Conservation (phyloP, 2,888 invertebrate species). For the Osmoderma eremita region DNA sequence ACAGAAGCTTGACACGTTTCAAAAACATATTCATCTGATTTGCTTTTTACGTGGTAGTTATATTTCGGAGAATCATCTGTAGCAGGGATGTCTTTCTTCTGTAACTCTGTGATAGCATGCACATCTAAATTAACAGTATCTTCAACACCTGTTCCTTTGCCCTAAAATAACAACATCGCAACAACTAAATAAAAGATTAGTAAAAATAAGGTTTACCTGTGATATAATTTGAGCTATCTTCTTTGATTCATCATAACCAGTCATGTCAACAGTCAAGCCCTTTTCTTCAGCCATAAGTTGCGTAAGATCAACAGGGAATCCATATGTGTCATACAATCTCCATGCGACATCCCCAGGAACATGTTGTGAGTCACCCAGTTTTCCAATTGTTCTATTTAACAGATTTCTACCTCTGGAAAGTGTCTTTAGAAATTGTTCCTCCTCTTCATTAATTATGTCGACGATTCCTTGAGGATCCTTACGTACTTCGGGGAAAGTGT, state of each 20-base stretch:
- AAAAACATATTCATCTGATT: constrained; percentile 80
- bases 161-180: constrained; percentile 59
- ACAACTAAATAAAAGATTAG: not conserved
- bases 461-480: constrained; percentile 93
- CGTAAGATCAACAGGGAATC: constrained; percentile 98
- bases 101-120: constrained; percentile 92
- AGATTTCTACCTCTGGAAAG: constrained; percentile 88
- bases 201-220: constrained; percentile 65
- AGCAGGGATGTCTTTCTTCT: constrained; percentile 76
- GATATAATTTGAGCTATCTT: constrained; percentile 89
- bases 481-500: constrained; percentile 81
- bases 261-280: constrained; percentile 87
- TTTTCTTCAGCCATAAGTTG: constrained; percentile 98
- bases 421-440: constrained; percentile 96
- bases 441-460: constrained; percentile 97
- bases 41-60: constrained; percentile 76
- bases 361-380: constrained; percentile 75
- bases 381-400: constrained; percentile 89
- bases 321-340: constrained; percentile 98
- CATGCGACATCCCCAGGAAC: constrained; percentile 97
- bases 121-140: constrained; percentile 92
- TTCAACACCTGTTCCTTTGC: constrained; percentile 81
- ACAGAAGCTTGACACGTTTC: constrained; percentile 78
- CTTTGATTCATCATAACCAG: constrained; percentile 90
- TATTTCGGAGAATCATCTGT: constrained; percentile 96